Percentiles rank a stretch among this genome's conserved stretches.
These are phyloP conservation scores for Molanna angustata DNA, from an alignment of 2,888 invertebrate genomes.

Conservation along the genomic window DNA sequence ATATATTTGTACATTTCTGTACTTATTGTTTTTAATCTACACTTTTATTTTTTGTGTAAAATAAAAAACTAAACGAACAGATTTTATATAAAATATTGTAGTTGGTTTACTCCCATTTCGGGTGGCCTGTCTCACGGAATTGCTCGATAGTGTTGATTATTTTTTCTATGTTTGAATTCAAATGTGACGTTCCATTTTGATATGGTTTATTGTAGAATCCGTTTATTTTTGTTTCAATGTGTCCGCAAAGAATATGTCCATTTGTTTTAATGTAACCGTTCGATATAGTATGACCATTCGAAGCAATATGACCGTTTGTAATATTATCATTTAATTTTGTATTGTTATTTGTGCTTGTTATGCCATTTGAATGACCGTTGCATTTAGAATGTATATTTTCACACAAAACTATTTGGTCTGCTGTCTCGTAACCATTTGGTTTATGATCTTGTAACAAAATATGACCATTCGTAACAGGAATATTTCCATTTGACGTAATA, in stretches of 20 bases:
- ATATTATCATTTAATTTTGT: neutral
- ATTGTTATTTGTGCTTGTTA: too few relatives aligned
- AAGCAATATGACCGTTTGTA: neutral
- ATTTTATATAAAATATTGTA: too few relatives aligned
- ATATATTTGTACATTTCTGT: too few relatives aligned
- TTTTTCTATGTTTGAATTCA: slow-evolving; percentile 8
- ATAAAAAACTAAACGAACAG: too few relatives aligned
- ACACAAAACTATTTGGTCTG: neutral
- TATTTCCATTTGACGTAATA: neutral
- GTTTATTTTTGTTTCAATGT: slow-evolving; percentile 1
- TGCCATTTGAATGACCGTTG: neutral
- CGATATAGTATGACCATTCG: neutral
- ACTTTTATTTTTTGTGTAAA: too few relatives aligned
- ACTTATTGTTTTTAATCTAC: too few relatives aligned
- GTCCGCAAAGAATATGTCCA: neutral
- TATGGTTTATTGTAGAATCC: slow-evolving; percentile 15
- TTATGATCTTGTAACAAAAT: neutral
- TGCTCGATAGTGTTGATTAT: slow-evolving; percentile 14
- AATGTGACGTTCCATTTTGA: slow-evolving; percentile 17
- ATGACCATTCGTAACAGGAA: neutral
- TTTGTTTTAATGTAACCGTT: slow-evolving; percentile 16
- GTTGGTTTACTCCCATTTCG: slow-evolving; percentile 19
- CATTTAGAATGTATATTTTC: too few relatives aligned
- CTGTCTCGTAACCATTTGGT: neutral
- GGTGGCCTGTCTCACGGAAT: slow-evolving; percentile 17